These are phyloP conservation scores for Semibalanus balanoides DNA, from an alignment of 1,140 invertebrate species.

Conservation along the genomic window DNA sequence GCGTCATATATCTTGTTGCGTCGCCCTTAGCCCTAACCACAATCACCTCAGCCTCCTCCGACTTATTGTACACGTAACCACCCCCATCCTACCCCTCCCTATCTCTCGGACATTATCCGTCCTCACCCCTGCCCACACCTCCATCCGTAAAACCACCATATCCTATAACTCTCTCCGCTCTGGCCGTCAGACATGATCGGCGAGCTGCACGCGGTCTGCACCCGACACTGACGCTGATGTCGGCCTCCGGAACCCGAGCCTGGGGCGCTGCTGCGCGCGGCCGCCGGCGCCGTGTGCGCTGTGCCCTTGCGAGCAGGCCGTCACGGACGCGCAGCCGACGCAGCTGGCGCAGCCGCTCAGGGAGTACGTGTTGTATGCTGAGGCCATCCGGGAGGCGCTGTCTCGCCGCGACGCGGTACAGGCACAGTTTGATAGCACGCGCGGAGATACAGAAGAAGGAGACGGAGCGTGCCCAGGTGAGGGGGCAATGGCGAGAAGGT, in stretches of 20 bases:
- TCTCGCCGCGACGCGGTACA: background rate
- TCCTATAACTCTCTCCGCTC: too few species aligned
- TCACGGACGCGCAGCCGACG: background rate
- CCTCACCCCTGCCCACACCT: too few species aligned
- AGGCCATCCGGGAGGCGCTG: background rate
- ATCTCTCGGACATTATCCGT: too few species aligned
- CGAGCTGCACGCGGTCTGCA: background rate
- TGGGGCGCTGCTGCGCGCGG: background rate
- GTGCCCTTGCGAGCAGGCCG: background rate
- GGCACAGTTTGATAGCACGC: background rate
- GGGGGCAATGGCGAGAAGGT: too few species aligned
- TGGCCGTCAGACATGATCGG: background rate
- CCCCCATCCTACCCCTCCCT: too few species aligned
- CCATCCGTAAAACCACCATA: too few species aligned
- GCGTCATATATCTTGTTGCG: too few species aligned
- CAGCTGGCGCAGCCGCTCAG: background rate
- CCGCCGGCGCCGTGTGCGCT: background rate
- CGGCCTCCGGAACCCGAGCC: background rate
- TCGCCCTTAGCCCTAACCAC: too few species aligned
- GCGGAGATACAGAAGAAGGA: background rate
- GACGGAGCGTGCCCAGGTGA: constrained; percentile 35
- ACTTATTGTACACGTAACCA: too few species aligned
- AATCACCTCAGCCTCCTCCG: too few species aligned
- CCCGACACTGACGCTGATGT: background rate
- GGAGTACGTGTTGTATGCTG: background rate